Percentiles rank a stretch among this genome's conserved stretches.
phyloP scores from a whole-genome alignment of 2,113 vertebrate species.

The Stegostoma tigrinum region DNA sequence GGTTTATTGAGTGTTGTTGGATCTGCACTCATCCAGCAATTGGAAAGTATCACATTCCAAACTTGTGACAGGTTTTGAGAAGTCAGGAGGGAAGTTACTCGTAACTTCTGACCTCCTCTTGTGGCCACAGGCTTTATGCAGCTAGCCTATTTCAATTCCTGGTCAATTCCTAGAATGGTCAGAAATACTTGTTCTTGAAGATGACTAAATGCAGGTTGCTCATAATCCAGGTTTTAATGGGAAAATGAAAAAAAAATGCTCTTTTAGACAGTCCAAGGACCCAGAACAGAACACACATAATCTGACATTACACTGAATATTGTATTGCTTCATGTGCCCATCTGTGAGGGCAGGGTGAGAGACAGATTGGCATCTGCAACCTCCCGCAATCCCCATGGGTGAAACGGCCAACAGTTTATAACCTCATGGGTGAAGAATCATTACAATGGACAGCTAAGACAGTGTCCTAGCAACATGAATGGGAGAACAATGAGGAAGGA shows the following conservation, averaged over 20 bases:
- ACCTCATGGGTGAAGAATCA: background rate
- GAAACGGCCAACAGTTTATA: background rate
- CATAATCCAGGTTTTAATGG: background rate
- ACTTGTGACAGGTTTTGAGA: no score
- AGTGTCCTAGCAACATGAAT: background rate
- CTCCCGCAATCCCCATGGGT: background rate
- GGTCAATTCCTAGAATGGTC: no score
- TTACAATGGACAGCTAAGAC: background rate
- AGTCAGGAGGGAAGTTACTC: no score
- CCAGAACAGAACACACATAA: background rate
- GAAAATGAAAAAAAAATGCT: background rate
- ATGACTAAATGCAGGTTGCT: background rate
- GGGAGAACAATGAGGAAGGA: background rate
- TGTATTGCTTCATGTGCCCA: background rate
- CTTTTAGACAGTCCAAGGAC: background rate
- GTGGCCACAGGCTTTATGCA: no score
- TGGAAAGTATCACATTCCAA: no score
- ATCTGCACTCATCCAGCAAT: no score
- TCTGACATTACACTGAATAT: background rate
- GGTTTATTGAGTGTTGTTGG: no score
- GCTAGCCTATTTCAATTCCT: no score
- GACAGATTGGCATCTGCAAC: background rate
- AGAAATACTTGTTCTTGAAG: background rate
- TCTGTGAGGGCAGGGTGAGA: background rate
- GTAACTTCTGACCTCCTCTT: no score